Evolutionary conservation across 2,888 invertebrate genomes (phyloP).

Genomic region (Hypercompe scribonia): DNA sequence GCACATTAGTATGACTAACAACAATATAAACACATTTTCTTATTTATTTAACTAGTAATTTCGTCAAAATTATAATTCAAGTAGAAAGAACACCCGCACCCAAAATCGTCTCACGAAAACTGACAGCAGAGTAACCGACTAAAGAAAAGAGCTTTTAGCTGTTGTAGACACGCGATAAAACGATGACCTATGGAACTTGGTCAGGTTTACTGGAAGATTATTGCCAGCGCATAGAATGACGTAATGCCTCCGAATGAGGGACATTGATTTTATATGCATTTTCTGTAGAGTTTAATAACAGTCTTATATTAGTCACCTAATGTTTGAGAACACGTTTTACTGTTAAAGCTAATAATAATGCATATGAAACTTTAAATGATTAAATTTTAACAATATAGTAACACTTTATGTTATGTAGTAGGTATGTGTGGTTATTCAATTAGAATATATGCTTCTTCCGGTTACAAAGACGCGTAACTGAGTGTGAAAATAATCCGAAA

Average conservation of each 20-base stretch:
- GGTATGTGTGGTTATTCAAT: no score
- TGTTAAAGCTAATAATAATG: neutral
- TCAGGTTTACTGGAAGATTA: constrained; percentile 60
- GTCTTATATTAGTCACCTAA: neutral
- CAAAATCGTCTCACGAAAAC: constrained; percentile 65
- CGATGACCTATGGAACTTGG: constrained; percentile 53
- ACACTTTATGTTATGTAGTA: neutral
- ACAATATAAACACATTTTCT: constrained; percentile 21
- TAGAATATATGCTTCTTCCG: neutral
- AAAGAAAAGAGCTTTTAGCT: constrained; percentile 42
- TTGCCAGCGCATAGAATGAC: constrained; percentile 77
- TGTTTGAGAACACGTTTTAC: neutral
- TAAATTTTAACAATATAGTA: neutral
- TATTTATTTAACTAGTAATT: constrained; percentile 10
- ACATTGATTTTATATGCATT: constrained; percentile 30
- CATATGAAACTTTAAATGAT: neutral
- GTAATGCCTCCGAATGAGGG: constrained; percentile 59
- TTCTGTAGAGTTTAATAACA: neutral
- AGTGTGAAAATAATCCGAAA: neutral
- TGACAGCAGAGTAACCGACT: constrained; percentile 59
- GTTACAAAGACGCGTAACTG: neutral
- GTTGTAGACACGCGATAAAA: constrained; percentile 14
- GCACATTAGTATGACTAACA: constrained; percentile 51
- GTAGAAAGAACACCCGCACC: constrained; percentile 60
- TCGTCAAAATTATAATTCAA: constrained; percentile 30